phyloP scores from a whole-genome alignment of 2,888 invertebrate genomes.

The Mythimna loreyi region DNA sequence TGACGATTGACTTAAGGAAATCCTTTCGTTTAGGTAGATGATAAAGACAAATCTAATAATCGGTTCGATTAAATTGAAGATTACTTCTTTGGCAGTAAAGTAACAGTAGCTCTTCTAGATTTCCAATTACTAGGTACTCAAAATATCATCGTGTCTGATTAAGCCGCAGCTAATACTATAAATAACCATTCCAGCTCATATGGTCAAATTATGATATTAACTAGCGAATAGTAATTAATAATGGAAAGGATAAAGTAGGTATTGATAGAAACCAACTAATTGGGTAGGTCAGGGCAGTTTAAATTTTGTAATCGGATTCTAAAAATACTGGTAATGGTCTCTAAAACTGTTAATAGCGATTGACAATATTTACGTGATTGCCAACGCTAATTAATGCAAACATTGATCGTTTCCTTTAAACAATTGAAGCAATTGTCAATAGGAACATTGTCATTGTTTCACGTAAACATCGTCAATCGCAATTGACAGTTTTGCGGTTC shows the following conservation, averaged over 20 bases:
- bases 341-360: too few relatives aligned
- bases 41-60: conserved; percentile 1
- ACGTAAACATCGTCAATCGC: too few relatives aligned
- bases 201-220: not conserved
- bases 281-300: conserved; percentile 11
- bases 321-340: not conserved
- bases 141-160: not conserved
- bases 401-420: too few relatives aligned
- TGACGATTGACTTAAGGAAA: conserved; percentile 3
- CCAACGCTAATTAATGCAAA: too few relatives aligned
- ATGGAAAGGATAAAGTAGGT: conserved; percentile 2
- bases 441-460: too few relatives aligned
- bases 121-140: not conserved
- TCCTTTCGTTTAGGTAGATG: not conserved
- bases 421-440: too few relatives aligned
- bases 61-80: not conserved
- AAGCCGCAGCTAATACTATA: not conserved
- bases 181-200: not conserved
- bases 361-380: too few relatives aligned
- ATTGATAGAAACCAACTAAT: conserved; percentile 1
- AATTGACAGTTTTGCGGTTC: too few relatives aligned
- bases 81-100: not conserved
- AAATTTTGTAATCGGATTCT: conserved; percentile 6
- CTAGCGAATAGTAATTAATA: not conserved
- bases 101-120: not conserved